These are phyloP conservation scores for Strix occidentalis DNA, from an alignment of 2,797 vertebrate genomes.

Conservation along the genomic window DNA sequence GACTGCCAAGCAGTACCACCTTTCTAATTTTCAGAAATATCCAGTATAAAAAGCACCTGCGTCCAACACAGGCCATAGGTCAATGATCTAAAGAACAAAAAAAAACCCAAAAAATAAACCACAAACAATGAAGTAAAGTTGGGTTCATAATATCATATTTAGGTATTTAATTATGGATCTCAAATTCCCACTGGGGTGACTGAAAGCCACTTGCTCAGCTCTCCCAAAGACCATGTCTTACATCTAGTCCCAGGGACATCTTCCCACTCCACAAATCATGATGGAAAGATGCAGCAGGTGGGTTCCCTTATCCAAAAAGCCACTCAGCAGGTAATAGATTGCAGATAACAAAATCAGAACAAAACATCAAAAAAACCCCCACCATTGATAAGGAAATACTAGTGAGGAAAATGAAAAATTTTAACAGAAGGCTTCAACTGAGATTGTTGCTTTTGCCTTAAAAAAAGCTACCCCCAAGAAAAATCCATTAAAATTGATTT, in stretches of 20 bases:
- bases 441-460: not conserved
- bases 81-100: not conserved
- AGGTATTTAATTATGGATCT: not conserved
- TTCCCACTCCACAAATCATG: not conserved
- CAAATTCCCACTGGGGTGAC: not conserved
- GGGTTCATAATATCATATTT: not conserved
- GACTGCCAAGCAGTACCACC: not conserved
- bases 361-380: not conserved
- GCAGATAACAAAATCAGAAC: not conserved
- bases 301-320: not conserved
- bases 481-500: not conserved
- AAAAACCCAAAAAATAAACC: too few species aligned
- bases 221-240: not conserved
- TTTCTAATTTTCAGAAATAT: not conserved
- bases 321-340: not conserved
- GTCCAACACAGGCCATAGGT: not conserved
- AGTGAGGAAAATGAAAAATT: fast-evolving
- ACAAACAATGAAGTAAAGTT: too few species aligned
- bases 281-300: not conserved
- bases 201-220: not conserved
- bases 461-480: not conserved
- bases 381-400: not conserved
- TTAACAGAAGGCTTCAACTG: not conserved
- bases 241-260: not conserved
- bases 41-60: not conserved